Percentiles rank a stretch among this genome's conserved stretches.
phyloP scores from a whole-genome alignment of 2,888 invertebrate genomes.

The Cheilosia urbana region DNA sequence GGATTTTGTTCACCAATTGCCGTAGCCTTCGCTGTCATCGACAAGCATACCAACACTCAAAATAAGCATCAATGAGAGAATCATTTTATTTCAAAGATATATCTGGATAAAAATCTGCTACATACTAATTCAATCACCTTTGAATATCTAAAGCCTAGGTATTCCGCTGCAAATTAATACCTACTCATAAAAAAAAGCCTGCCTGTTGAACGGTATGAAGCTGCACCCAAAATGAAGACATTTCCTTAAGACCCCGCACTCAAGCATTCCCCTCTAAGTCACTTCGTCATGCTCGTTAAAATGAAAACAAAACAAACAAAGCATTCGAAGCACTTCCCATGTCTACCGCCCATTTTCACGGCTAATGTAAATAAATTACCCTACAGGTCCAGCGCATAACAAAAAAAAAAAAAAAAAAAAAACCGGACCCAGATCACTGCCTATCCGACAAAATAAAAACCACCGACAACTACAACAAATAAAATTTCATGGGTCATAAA shows the following conservation, averaged over 20 bases:
- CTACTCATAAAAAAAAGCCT: too few species aligned
- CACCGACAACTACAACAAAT: slow-evolving; percentile 40
- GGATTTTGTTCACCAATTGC: too few species aligned
- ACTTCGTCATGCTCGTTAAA: slow-evolving; percentile 13
- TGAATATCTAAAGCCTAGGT: too few species aligned
- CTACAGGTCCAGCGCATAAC: slow-evolving; percentile 27
- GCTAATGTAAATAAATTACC: slow-evolving; percentile 62
- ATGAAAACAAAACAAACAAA: slow-evolving; percentile 21
- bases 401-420: too few species aligned
- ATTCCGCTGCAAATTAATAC: too few species aligned
- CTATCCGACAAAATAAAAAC: slow-evolving; percentile 5
- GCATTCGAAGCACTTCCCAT: slow-evolving; percentile 19
- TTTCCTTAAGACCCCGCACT: background rate
- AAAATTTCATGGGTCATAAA: slow-evolving; percentile 68
- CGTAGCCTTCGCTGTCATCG: too few species aligned
- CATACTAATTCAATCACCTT: too few species aligned
- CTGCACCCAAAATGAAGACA: background rate
- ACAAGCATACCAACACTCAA: too few species aligned
- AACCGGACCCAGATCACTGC: slow-evolving; percentile 37
- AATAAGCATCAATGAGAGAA: too few species aligned
- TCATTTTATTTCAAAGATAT: too few species aligned
- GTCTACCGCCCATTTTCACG: slow-evolving; percentile 55
- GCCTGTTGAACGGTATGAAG: too few species aligned
- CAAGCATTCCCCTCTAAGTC: background rate
- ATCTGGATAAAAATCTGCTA: too few species aligned